Evolutionary conservation across 1,140 invertebrate species (phyloP).

Genomic region (Drosophila kikkawai): DNA sequence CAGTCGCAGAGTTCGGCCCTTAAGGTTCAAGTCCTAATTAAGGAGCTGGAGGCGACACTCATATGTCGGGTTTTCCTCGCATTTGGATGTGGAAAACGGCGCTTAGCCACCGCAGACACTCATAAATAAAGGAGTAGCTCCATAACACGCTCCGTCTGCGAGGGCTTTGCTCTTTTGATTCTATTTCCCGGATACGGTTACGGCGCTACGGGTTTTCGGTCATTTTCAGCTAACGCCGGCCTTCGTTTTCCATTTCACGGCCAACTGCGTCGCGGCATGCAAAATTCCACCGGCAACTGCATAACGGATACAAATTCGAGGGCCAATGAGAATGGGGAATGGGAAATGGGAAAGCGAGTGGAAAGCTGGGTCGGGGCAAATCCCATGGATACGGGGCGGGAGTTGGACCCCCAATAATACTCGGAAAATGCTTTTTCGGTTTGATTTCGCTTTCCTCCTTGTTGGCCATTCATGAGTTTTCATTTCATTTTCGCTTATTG

Average conservation of each 20-base stretch:
- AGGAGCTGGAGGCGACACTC: slow-evolving; percentile 1
- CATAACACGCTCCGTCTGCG: slow-evolving; percentile 58
- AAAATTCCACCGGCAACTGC: slow-evolving; percentile 53
- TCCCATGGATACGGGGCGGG: slow-evolving; percentile 5
- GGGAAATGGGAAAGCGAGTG: slow-evolving; percentile 29
- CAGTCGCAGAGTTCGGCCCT: background rate
- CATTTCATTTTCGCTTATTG: slow-evolving; percentile 83
- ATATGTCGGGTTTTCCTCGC: background rate
- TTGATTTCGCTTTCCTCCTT: slow-evolving; percentile 61
- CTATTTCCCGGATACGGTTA: slow-evolving; percentile 29
- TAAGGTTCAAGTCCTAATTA: slow-evolving; percentile 11
- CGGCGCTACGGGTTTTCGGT: slow-evolving; percentile 34
- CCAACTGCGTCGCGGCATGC: slow-evolving; percentile 60
- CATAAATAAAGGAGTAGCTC: slow-evolving; percentile 59
- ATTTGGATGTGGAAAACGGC: slow-evolving; percentile 13
- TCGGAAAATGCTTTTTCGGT: slow-evolving; percentile 71
- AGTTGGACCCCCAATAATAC: slow-evolving; percentile 55
- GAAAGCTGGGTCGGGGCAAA: background rate
- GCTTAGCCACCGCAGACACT: slow-evolving; percentile 45
- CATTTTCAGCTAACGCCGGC: slow-evolving; percentile 68
- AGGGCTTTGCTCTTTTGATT: slow-evolving; percentile 50
- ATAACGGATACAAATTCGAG: slow-evolving; percentile 38
- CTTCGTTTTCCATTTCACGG: slow-evolving; percentile 79
- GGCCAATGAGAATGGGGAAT: slow-evolving; percentile 12
- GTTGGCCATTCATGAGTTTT: slow-evolving; percentile 79